Base-by-base conservation (phyloP, 1,140 invertebrate genomes). In the Zaprionus camerounensis region DNA sequence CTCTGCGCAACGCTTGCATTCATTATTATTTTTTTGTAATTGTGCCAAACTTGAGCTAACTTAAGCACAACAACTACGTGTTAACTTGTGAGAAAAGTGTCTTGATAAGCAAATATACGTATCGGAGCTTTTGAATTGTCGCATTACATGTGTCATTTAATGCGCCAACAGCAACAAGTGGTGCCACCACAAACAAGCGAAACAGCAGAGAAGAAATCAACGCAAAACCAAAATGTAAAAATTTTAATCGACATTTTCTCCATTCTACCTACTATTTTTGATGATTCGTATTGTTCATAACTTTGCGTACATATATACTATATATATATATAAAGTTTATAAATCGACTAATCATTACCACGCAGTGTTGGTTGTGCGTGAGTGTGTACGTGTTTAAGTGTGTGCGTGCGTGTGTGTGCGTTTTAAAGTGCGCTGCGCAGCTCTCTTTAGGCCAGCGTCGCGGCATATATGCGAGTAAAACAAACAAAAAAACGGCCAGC, bases 91-190 rank as follows among this genome's bases (percentile, higher is more conserved):
- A 56, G 17, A 55, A 44, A 72, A 67, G 46, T 68, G 58, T 62
- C 57, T 41, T 41, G 38, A 76, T 59, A 66, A 56, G 17, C 46
- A n/a, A n/a, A 31, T 41, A 44, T 46, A 67, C 49, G 31, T 67
- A 62, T 28, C 38, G 22, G 57, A 66, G 22, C 31, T 34, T 62
- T 9, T 9, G 53, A 58, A 53, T 63, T 58, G 7, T 28, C 41
- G 12, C 41, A 57, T 46, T 77, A 41, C 26, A 77, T 63, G 62
- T 65, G 61, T 76, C 49, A 67, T 63, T 77, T 77, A 73, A 77
- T 68, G 70, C 63, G 58, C 58, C 70, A 77, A 66, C 51, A 73
- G 71, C 75, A 77, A 77, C 75, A 77, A 77, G 75, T 77, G 75
- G 75, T 77, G 26, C 17, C 51, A 68, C 75, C 75, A 77, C 75